Conservation (phyloP, 2,888 invertebrate genomes). For the Mythimna impura region DNA sequence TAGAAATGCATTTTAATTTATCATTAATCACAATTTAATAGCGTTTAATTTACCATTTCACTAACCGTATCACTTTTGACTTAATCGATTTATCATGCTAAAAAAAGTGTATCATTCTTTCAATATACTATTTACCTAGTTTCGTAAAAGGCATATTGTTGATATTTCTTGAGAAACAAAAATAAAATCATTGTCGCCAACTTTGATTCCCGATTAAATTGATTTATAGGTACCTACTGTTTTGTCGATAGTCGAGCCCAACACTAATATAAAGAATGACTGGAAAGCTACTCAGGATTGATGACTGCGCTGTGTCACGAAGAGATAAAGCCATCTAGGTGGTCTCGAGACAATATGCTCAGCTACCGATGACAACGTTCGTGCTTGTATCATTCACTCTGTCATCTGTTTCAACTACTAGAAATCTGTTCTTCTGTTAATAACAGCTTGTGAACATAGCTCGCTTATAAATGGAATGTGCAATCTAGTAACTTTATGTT, state of each 20-base stretch:
- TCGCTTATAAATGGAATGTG: background rate
- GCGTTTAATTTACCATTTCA: background rate
- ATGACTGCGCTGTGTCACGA: constrained; percentile 75
- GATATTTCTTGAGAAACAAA: background rate
- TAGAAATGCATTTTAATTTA: background rate
- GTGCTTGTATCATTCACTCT: constrained; percentile 52
- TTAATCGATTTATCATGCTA: background rate
- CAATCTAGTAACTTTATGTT: background rate
- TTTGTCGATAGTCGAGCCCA: constrained; percentile 23
- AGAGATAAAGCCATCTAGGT: constrained; percentile 76
- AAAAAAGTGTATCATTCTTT: no score
- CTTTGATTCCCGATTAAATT: background rate
- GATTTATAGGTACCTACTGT: background rate
- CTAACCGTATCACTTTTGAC: background rate
- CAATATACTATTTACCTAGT: background rate
- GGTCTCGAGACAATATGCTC: constrained; percentile 73
- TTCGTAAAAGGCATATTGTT: background rate
- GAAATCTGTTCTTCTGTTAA: constrained; percentile 21
- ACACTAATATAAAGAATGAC: constrained; percentile 29
- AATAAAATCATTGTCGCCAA: background rate
- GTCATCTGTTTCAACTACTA: constrained; percentile 52
- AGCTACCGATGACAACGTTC: constrained; percentile 72
- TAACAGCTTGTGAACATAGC: constrained; percentile 13
- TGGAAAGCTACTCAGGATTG: constrained; percentile 70
- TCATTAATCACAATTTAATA: background rate